Base-by-base conservation (phyloP, 2,113 vertebrate genomes). In the Benitochromis conjunctus region DNA sequence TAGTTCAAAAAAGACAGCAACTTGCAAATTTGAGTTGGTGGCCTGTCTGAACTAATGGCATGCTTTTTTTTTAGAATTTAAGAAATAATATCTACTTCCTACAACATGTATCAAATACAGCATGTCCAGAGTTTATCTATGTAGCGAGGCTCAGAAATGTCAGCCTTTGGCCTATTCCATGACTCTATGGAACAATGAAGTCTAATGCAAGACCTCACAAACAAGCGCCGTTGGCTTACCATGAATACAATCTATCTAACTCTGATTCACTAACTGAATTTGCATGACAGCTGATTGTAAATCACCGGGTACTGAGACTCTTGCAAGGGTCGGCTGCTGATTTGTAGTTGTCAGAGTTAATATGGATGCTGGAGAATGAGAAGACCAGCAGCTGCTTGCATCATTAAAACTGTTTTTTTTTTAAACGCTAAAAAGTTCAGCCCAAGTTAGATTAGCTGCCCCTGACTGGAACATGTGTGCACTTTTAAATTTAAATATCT, bases 401-500 rank as follows among this genome's bases (percentile, higher is more conserved):
- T 85, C 56, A 76, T 56, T 55, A 48, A 69, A 81, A 58, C 13
- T 26, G 18, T 77, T 83, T 7, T 16, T 14, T 29, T 29, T 29
- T 29, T 4, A 71, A 85, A 31, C 48, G 38, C 60, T 76, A 4
- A 79, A 86, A 87, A 85, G 83, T 89, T 81, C 16, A 29, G 9
- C 7, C 16, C 13, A 48, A 56, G 77, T 77, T 31, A 14, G 43
- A 48, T 54, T 56, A 34, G 19, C 48, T 5, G 19, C 62, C 19
- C 24, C 64, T 41, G 29, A 81, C 80, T 56, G 79, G 8, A 76
- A 76, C 81, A 81, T 55, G 66, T 84, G 88, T 74, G 79, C 24
- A 9, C 46, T 79, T 74, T 78, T 84, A 74, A 83, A 90, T 90
- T 90, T 88, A 46, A 91, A 92, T 90, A 86, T 85, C 58, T 90